A percentile compares a stretch with the other conserved stretches of the same genome.
These are phyloP conservation scores for Microcebus tavaratra DNA, from an alignment of 2,113 vertebrate species.

Conservation along the genomic window DNA sequence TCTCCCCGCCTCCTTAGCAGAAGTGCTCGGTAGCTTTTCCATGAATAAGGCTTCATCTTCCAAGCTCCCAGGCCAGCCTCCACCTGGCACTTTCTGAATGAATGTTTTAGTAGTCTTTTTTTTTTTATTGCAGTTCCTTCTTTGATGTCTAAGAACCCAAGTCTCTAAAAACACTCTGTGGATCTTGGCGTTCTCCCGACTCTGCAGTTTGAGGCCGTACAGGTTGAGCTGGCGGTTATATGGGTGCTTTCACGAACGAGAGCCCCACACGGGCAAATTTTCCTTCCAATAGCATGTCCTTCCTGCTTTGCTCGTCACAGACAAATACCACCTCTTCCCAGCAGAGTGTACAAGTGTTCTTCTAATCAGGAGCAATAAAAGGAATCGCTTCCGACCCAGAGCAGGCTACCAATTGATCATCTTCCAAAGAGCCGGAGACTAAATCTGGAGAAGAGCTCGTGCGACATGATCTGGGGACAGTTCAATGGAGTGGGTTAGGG, in stretches of 20 bases:
- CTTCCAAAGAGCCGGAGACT: conserved; percentile 86
- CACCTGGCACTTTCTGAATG: too few relatives aligned
- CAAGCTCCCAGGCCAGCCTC: too few relatives aligned
- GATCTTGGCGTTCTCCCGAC: background rate
- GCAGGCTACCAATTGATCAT: conserved; percentile 80
- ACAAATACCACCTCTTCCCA: conserved; percentile 61
- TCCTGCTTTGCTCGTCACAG: conserved; percentile 44
- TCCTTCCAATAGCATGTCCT: conserved; percentile 10
- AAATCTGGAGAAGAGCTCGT: conserved; percentile 88
- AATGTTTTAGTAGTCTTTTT: too few relatives aligned
- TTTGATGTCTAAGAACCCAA: conserved; percentile 14
- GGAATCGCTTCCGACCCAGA: conserved; percentile 70
- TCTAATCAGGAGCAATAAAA: conserved; percentile 65
- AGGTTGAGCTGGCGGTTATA: background rate
- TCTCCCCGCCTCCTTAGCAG: background rate
- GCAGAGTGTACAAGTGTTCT: conserved; percentile 54
- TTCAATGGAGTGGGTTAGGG: conserved; percentile 85
- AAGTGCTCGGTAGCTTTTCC: too few relatives aligned
- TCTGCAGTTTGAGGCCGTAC: background rate
- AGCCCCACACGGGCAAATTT: background rate
- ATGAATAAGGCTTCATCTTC: too few relatives aligned
- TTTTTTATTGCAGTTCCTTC: background rate
- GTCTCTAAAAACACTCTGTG: conserved; percentile 20
- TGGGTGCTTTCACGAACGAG: background rate
- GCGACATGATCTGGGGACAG: conserved; percentile 89